Base-by-base conservation (phyloP, 2,113 vertebrate genomes). In the Callocephalon fimbriatum region DNA sequence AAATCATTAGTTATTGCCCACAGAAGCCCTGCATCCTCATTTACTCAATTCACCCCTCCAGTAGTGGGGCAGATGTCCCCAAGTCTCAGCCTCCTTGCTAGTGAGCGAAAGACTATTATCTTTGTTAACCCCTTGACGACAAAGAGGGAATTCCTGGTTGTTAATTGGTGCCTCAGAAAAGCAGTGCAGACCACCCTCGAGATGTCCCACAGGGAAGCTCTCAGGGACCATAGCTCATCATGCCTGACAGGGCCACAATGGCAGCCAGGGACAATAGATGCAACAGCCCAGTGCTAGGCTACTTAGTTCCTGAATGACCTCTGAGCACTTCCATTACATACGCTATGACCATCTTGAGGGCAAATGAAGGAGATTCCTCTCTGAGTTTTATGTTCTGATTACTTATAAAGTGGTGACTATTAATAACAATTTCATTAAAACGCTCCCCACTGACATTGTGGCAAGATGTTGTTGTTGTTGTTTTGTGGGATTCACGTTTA, bases 221-320 rank as follows among this genome's bases (percentile, higher is more conserved):
- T 47, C 0, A 2, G 32, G 15, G 8, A 35, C 1, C 2, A 21
- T 29, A 40, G 15, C 18, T 65, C 0, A 0, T 54, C 22, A 42
- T 1, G 1, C 15, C 58, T 25, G 13, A 21, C 1, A 8, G 29
- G 32, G 7, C 7, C 45, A 56, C 19, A 3, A 9, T 13, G 0
- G 0, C 0, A 1, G 38, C 26, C 51, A 45, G 42, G 1, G 32
- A 48, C 18, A 54, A 15, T 2, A 45, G 21, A 16, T 7, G 20
- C 4, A 31, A 45, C 8, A 74, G 23, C 27, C 37, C 1, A 0
- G 19, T 17, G 15, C 7, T 40, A 23, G 63, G 42, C 22, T 40
- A 45, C 48, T 10, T 22, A 13, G 15, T 7, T 88, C 26, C 76
- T 4, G 1, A 61, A 48, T 9, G 3, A 25, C 31, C n/a, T 6